A percentile compares a stretch with the other conserved stretches of the same genome.
Evolutionary conservation across 2,888 invertebrate species (phyloP).

Genomic region (Epiblema foenella): DNA sequence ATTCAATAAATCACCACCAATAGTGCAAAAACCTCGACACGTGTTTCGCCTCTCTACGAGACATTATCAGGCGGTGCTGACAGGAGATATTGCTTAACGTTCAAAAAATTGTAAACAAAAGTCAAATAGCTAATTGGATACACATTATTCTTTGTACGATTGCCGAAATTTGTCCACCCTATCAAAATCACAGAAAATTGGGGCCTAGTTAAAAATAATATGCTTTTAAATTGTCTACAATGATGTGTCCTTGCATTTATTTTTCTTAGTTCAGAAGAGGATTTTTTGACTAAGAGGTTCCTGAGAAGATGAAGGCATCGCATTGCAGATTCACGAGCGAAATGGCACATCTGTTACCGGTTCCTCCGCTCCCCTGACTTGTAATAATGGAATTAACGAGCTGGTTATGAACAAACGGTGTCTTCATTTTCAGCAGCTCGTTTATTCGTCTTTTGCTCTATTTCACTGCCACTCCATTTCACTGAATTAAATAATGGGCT

Average conservation of each 20-base stretch:
- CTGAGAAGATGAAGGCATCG: slow-evolving; percentile 31
- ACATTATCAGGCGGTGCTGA: too few species aligned
- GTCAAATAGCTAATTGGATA: too few species aligned
- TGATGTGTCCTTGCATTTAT: not conserved
- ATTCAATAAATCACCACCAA: too few species aligned
- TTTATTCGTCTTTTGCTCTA: slow-evolving; percentile 77
- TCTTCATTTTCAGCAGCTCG: slow-evolving; percentile 81
- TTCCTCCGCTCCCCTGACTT: slow-evolving; percentile 77
- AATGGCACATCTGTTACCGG: slow-evolving; percentile 81
- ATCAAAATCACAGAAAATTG: too few species aligned
- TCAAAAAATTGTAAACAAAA: too few species aligned
- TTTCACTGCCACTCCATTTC: slow-evolving; percentile 81
- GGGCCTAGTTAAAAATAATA: too few species aligned
- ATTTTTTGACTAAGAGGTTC: slow-evolving; percentile 27
- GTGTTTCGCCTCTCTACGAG: too few species aligned
- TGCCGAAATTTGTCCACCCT: too few species aligned
- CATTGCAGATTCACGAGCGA: slow-evolving; percentile 65
- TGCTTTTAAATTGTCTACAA: too few species aligned
- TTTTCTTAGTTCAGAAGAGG: not conserved
- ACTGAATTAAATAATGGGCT: slow-evolving; percentile 79
- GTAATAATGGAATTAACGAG: slow-evolving; percentile 84
- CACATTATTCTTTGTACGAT: too few species aligned
- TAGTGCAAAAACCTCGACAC: too few species aligned
- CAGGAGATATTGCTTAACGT: too few species aligned
- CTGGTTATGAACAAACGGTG: slow-evolving; percentile 84